Conservation (phyloP, 2,113 vertebrate genomes). For the Oryzias javanicus region DNA sequence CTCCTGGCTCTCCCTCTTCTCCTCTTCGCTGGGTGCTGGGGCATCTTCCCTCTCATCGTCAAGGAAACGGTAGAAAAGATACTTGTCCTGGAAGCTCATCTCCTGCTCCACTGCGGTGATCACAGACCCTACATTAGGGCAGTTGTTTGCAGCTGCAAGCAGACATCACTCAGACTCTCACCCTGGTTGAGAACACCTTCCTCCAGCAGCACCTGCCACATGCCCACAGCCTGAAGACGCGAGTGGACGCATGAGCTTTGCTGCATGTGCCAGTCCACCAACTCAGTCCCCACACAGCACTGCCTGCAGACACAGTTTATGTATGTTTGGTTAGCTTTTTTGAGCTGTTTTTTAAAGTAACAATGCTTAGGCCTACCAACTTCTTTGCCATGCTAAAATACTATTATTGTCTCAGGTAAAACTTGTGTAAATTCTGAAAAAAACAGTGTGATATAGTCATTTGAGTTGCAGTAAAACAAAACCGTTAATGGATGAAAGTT, state of each 20-base stretch:
- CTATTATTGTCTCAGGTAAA: too few relatives aligned
- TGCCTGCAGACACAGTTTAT: constrained; percentile 71
- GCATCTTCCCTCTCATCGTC: constrained; percentile 89
- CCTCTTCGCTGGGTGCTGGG: constrained; percentile 84
- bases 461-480: too few relatives aligned
- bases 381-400: too few relatives aligned
- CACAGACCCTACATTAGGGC: background rate
- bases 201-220: constrained; percentile 98
- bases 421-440: too few relatives aligned
- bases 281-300: constrained; percentile 94
- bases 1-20: constrained; percentile 90
- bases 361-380: too few relatives aligned
- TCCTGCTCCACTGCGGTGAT: constrained; percentile 89
- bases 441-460: too few relatives aligned
- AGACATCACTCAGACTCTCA: constrained; percentile 63
- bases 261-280: constrained; percentile 97
- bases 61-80: constrained; percentile 97
- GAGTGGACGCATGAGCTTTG: constrained; percentile 91
- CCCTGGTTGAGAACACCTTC: constrained; percentile 95
- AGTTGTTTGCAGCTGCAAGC: background rate
- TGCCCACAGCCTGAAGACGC: constrained; percentile 91
- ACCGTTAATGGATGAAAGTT: too few relatives aligned
- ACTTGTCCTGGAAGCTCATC: constrained; percentile 95
- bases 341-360: too few relatives aligned
- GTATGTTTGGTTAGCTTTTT: background rate